These are phyloP conservation scores for Brachionus paranguensis DNA, from an alignment of 1,140 invertebrate species.

Conservation along the genomic window DNA sequence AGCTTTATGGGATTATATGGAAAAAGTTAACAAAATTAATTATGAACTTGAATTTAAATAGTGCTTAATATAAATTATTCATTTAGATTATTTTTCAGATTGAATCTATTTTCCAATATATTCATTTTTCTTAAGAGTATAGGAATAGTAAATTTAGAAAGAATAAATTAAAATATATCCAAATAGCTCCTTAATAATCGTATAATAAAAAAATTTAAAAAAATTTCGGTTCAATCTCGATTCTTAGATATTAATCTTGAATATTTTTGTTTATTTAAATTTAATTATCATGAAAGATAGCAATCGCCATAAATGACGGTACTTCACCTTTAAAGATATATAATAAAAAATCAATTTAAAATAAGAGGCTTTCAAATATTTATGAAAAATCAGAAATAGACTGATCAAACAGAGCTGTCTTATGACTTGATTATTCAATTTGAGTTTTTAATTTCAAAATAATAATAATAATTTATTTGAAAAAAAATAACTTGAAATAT, in stretches of 20 bases:
- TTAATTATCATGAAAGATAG: too few species aligned
- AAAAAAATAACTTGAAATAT: neutral
- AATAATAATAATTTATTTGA: neutral
- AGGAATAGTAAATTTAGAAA: neutral
- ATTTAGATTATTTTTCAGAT: neutral
- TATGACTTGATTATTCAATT: neutral
- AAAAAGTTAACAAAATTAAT: neutral
- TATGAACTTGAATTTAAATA: neutral
- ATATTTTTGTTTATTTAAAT: too few species aligned
- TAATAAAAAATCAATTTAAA: neutral
- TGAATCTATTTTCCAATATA: neutral
- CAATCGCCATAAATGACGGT: too few species aligned
- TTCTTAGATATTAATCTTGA: too few species aligned
- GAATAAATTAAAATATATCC: too few species aligned
- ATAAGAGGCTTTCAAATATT: neutral
- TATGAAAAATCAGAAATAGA: neutral
- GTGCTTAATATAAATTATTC: neutral
- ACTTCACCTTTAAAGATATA: neutral
- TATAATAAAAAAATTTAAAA: neutral
- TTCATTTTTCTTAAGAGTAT: neutral
- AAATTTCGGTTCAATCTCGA: too few species aligned
- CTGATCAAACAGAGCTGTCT: neutral
- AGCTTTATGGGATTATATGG: too few species aligned
- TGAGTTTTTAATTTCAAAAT: neutral
- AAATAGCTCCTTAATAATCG: neutral